Evolutionary conservation across 1,140 invertebrate species (phyloP).

Genomic region (Diuraphis noxia): DNA sequence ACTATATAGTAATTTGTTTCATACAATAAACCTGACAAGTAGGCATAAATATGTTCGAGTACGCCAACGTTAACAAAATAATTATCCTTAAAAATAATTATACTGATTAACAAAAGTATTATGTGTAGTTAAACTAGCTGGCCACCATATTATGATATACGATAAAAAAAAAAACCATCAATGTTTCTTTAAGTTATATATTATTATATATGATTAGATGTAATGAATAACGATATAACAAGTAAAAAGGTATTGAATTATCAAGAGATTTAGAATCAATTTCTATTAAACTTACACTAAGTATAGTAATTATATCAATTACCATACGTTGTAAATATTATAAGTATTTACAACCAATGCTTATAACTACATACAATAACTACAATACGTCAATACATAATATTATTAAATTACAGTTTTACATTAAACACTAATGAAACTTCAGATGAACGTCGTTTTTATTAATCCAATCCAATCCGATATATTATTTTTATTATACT

Average conservation of each 20-base stretch:
- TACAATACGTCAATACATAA: no score
- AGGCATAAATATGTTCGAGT: background rate
- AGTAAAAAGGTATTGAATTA: background rate
- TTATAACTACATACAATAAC: background rate
- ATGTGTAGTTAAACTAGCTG: background rate
- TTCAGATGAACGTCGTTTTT: background rate
- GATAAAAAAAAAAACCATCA: background rate
- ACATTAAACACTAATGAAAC: background rate
- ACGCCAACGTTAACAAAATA: background rate
- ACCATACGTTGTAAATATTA: background rate
- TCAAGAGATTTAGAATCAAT: background rate
- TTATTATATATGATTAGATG: background rate
- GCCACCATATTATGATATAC: background rate
- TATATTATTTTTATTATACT: background rate
- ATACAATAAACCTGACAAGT: slow-evolving; percentile 2
- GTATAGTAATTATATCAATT: background rate
- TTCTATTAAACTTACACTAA: background rate
- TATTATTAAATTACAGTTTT: background rate
- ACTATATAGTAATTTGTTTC: background rate
- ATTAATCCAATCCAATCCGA: background rate
- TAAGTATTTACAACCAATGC: background rate
- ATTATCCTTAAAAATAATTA: slow-evolving; percentile 2
- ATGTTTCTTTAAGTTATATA: background rate
- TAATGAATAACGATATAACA: background rate
- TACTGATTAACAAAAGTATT: background rate